Evolutionary conservation across 2,888 invertebrate species (phyloP), one percentile per base, ranked within the genome.

Genomic region (Endomychus coccineus): DNA sequence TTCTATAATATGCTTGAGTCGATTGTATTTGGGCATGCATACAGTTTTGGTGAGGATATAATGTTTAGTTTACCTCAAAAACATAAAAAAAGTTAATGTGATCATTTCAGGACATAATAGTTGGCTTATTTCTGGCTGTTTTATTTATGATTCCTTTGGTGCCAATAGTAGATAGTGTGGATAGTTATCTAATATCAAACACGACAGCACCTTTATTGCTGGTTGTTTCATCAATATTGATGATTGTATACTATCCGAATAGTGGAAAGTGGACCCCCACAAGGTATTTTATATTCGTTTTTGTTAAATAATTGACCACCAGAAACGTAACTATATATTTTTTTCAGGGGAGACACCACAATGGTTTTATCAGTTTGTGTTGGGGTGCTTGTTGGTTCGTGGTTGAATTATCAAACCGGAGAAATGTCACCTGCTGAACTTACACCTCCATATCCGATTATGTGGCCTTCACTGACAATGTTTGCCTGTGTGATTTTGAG

Each of bases 11-110:
- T 89, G 88, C 58, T 68, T 81, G 33, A 92, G 91, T 66, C 71
- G 94, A 52, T 64, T 94, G 9, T 94, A 94, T 64, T 73, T 94
- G 31, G 94, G 94, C 49, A 94, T 94, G 92, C 92, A 94, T 59
- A 83, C 87, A 52, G 80, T 89, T 43, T 68, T 91, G 71, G 87
- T 87, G 68, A 75, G 77, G 68, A 37, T 19, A 24, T 15, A 4
- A 22, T 13, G 17, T 30, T 3, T 28, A 14, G 11, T n/a, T 30
- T n/a, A 16, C 16, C 24, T 22, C 7, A 30, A 13, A 17, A 30
- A 40, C n/a, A 21, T 21, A n/a, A n/a, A n/a, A n/a, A n/a, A n/a
- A n/a, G n/a, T n/a, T n/a, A n/a, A n/a, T n/a, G n/a, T n/a, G n/a
- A n/a, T n/a, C n/a, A 19, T 73, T 74, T 10, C 67, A 88, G 87